These are phyloP conservation scores for Euglossa dilemma DNA, from an alignment of 1,140 invertebrate genomes.

Conservation along the genomic window DNA sequence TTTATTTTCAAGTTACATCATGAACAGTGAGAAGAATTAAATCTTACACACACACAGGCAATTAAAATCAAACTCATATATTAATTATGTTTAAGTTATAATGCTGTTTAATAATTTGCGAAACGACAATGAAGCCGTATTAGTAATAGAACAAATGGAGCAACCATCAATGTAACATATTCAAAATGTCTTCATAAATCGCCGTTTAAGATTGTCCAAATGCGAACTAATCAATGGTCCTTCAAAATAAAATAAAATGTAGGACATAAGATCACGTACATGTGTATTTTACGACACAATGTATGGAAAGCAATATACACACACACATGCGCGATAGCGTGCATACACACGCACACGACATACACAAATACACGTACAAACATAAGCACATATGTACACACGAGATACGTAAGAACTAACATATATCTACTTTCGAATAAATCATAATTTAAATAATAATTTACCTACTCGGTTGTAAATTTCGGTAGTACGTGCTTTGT, in stretches of 20 bases:
- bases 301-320: constrained; percentile 70
- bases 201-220: constrained; percentile 24
- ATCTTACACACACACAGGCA: neutral
- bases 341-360: neutral
- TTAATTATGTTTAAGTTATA: neutral
- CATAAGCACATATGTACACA: constrained; percentile 25
- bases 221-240: constrained; percentile 26
- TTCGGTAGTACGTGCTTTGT: constrained; percentile 57
- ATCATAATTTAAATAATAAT: constrained; percentile 48
- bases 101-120: neutral
- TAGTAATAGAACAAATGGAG: constrained; percentile 3
- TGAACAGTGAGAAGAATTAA: neutral
- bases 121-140: neutral
- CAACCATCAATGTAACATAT: constrained; percentile 20
- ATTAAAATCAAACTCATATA: neutral
- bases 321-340: constrained; percentile 20
- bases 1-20: neutral
- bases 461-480: constrained; percentile 61
- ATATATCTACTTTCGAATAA: constrained; percentile 49
- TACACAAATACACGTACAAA: constrained; percentile 37
- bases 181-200: constrained; percentile 29
- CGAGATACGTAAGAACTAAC: constrained; percentile 46
- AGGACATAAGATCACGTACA: constrained; percentile 46
- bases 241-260: constrained; percentile 6
- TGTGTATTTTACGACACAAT: constrained; percentile 64